phyloP scores from a whole-genome alignment of 2,888 invertebrate genomes.

The Idaea aversata region DNA sequence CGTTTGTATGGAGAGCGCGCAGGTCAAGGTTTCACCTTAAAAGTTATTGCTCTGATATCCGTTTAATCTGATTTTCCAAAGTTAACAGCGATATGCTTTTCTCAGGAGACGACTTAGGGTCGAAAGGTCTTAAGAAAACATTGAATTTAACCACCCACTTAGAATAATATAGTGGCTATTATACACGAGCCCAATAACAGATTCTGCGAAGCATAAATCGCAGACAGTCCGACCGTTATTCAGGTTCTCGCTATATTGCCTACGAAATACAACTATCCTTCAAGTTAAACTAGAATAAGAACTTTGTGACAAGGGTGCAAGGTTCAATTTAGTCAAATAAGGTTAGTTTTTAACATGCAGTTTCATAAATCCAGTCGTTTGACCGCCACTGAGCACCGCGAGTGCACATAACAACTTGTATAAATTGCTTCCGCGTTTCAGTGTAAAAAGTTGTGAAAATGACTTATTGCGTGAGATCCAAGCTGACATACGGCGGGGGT shows the following conservation, averaged over 20 bases:
- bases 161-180: slow-evolving; percentile 41
- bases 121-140: slow-evolving; percentile 21
- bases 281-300: slow-evolving; percentile 26
- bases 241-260: slow-evolving; percentile 45
- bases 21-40: too few relatives aligned
- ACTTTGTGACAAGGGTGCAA: slow-evolving; percentile 30
- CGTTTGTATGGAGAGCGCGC: too few relatives aligned
- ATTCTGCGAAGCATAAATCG: slow-evolving; percentile 54
- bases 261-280: slow-evolving; percentile 36
- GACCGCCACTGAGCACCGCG: slow-evolving; percentile 42
- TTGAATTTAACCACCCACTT: slow-evolving; percentile 35
- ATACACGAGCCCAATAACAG: slow-evolving; percentile 48
- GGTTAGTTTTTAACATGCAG: slow-evolving; percentile 45
- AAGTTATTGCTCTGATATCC: not conserved
- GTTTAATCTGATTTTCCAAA: not conserved
- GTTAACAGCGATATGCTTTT: not conserved
- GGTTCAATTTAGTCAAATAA: slow-evolving; percentile 14
- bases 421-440: slow-evolving; percentile 50
- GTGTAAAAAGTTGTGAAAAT: slow-evolving; percentile 48
- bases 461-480: slow-evolving; percentile 36
- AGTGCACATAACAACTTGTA: slow-evolving; percentile 50
- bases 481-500: slow-evolving; percentile 15
- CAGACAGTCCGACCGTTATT: slow-evolving; percentile 47
- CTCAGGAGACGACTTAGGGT: slow-evolving; percentile 4
- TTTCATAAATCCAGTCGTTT: slow-evolving; percentile 49